phyloP scores from a whole-genome alignment of 1,140 invertebrate species.

The Temnothorax nylanderi region DNA sequence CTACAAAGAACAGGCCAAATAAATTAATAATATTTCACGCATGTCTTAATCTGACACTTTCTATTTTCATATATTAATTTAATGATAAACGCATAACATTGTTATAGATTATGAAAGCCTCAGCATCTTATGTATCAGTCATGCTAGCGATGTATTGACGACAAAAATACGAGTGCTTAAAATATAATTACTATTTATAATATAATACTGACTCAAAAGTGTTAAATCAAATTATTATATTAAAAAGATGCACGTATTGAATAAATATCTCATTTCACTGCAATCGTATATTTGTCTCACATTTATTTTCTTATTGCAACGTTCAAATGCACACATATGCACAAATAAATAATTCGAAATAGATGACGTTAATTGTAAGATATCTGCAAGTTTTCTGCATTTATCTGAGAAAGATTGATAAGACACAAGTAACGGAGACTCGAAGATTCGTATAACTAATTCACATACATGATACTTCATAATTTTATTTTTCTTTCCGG shows the following conservation, averaged over 20 bases:
- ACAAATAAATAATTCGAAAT: not conserved
- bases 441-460: not conserved
- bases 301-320: not conserved
- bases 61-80: not conserved
- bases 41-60: not conserved
- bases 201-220: not conserved
- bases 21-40: not conserved
- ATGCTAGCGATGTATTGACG: constrained; percentile 9
- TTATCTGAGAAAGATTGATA: not conserved
- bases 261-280: not conserved
- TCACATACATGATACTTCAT: not conserved
- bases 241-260: not conserved
- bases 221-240: not conserved
- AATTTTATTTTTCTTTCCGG: not conserved
- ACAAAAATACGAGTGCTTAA: not conserved
- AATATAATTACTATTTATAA: not conserved
- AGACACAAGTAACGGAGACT: not conserved
- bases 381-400: not conserved
- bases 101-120: constrained; percentile 41
- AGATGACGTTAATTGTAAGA: not conserved
- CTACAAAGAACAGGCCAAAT: too few relatives aligned
- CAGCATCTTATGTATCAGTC: constrained; percentile 15
- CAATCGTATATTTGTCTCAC: not conserved
- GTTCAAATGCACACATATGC: not conserved
- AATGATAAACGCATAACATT: not conserved